Base-by-base conservation (phyloP, 2,888 invertebrate genomes). In the Glaucopsyche alexis region DNA sequence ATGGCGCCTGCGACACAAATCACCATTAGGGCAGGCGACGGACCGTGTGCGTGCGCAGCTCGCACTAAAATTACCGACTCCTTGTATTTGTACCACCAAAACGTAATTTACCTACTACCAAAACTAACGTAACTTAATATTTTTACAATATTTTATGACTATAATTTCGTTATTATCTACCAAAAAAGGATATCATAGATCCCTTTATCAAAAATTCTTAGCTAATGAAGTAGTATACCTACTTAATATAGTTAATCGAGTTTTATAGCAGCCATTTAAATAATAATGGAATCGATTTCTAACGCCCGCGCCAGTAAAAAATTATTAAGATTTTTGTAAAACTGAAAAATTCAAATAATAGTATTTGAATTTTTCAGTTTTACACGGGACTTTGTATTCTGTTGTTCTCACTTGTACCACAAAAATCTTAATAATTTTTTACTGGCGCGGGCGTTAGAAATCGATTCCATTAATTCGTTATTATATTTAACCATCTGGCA, bases 1-100 rank as follows among this genome's bases (percentile, higher is more conserved):
- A 91, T 88, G 89, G 89, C 85, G 83, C 88, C 77, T 83, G 83
- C 74, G 76, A 84, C 87, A 91, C 90, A 88, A 91, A 91, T 91
- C 91, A 91, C 89, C 85, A 91, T 91, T 90, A 91, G 86, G 75
- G 79, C 55, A 75, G 75, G 81, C 82, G 83, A 78, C 81, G 83
- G 89, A 83, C 83, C 88, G 85, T 84, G 83, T 75, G 75, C 76
- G 64, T 64, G 64, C 67, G 69, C 45, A 42, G 16, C 65, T 19
- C 73, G 73, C 76, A 75, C 74, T 76, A 72, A 72, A 73, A 71
- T 72, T 72, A 45, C 19, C 64, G 16, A 47, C 71, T 47, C 45
- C 45, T 47, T 71, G 50, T 55, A 45, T 71, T 55, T 29, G 49
- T 19, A 52, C 6, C n/a, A 16, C 11, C 42, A 42, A 29, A 5